Base-by-base conservation (phyloP, 2,888 invertebrate genomes). In the Drosophila infuscata region DNA sequence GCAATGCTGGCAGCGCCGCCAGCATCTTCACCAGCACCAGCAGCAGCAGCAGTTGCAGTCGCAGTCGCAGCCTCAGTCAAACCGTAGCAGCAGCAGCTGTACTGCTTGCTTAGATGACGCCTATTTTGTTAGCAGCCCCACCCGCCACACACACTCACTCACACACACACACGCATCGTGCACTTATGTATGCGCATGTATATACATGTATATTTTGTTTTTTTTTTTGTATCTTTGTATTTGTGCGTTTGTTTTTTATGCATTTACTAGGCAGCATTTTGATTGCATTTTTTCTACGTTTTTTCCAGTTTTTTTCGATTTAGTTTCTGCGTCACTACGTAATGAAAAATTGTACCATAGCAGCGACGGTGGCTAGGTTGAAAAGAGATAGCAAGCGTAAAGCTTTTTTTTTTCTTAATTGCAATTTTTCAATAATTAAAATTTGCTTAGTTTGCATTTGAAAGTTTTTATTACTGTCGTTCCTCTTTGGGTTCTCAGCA, bases 361-460 rank as follows among this genome's bases (percentile, higher is more conserved):
- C 69, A 67, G 62, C 70, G 62, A 49, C 36, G 33, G 54, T 48
- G 33, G 65, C 61, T 66, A 8, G 43, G 73, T 51, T 33, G 48
- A 53, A 84, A 66, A 43, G 64, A 84, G 88, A 76, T 41, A 25
- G 62, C 59, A 54, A 30, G 17, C 12, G 43, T 9, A 41, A 3
- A 48, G 52, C 65, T 56, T 8, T 38, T 29, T 29, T 4, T 17
- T 7, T 12, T 12, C 1, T 92, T 91, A 92, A 91, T 91, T 92
- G 87, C 92, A 92, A 82, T 91, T 91, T 90, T 92, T 88, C 91
- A 91, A 90, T 91, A 88, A 88, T 88, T 88, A 88, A 88, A 88
- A 88, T 88, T 88, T 88, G 87, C 87, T 88, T 88, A 88, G 87
- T 91, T 88, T 91, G 91, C 87, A 88, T 88, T 88, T 89, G 91